phyloP scores from a whole-genome alignment of 1,140 invertebrate genomes.

The Andrena cerasifolii region DNA sequence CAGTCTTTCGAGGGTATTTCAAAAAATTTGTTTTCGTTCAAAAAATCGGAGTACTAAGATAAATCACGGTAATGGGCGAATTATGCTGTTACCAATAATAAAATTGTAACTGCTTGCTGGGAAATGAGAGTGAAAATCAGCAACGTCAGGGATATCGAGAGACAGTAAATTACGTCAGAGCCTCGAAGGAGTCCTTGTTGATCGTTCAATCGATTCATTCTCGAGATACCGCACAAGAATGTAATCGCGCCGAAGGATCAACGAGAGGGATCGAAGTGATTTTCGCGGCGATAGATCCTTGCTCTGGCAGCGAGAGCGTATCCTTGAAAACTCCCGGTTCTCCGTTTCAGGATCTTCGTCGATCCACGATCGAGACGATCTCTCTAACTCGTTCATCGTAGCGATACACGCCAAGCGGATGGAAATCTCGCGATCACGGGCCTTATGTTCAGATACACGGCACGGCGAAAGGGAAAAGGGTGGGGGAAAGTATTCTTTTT shows the following conservation, averaged over 20 bases:
- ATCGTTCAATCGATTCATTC: not conserved
- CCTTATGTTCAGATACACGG: not conserved
- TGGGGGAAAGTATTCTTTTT: not conserved
- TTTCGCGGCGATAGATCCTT: constrained; percentile 17
- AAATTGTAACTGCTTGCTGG: not conserved
- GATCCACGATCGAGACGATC: constrained; percentile 3
- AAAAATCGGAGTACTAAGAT: no score
- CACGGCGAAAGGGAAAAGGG: not conserved
- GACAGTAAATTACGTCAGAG: constrained; percentile 2
- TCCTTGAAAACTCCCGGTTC: constrained; percentile 41
- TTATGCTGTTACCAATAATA: no score
- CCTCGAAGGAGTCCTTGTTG: not conserved
- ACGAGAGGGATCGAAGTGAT: not conserved
- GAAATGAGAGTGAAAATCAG: no score
- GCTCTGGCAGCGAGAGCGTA: not conserved
- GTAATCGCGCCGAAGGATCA: constrained; percentile 1
- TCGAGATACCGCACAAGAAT: not conserved
- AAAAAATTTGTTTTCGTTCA: no score
- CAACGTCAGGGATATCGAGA: not conserved
- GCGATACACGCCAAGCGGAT: not conserved
- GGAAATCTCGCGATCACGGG: not conserved
- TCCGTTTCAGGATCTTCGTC: constrained; percentile 41
- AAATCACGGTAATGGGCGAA: no score
- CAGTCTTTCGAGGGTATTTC: no score
- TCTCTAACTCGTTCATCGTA: constrained; percentile 33